These are phyloP conservation scores for Trilocha varians DNA, from an alignment of 2,888 invertebrate genomes.

Conservation along the genomic window DNA sequence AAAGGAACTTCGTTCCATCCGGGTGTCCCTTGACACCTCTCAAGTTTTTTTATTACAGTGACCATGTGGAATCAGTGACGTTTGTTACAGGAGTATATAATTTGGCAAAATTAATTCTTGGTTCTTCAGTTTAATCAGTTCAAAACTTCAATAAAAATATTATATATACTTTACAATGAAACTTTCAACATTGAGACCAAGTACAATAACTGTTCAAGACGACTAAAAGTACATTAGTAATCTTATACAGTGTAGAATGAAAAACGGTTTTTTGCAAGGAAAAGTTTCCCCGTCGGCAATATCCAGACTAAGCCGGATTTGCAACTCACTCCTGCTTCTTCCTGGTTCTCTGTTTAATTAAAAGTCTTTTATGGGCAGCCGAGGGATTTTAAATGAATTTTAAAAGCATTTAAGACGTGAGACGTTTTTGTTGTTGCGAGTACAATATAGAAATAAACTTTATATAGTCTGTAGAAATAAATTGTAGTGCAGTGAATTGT, in stretches of 20 bases:
- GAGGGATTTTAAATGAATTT: slow-evolving; percentile 37
- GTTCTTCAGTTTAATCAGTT: too few relatives aligned
- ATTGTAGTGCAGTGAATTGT: too few relatives aligned
- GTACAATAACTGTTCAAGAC: background rate
- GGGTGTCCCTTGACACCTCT: too few relatives aligned
- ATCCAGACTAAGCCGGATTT: slow-evolving; percentile 59
- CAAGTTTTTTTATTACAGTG: too few relatives aligned
- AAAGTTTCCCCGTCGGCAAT: slow-evolving; percentile 49
- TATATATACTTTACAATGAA: background rate
- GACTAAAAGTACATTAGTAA: slow-evolving; percentile 17
- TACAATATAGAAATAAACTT: background rate
- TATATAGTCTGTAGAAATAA: background rate
- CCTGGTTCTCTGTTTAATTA: slow-evolving; percentile 59
- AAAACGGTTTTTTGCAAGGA: slow-evolving; percentile 42
- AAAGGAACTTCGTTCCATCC: too few relatives aligned
- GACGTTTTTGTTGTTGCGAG: slow-evolving; percentile 1
- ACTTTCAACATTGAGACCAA: background rate
- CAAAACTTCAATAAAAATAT: background rate
- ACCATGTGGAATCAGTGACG: too few relatives aligned
- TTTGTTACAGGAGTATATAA: too few relatives aligned
- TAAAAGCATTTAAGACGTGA: slow-evolving; percentile 7
- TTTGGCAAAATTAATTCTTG: too few relatives aligned
- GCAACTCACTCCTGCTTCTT: slow-evolving; percentile 51
- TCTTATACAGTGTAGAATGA: slow-evolving; percentile 31
- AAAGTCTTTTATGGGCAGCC: slow-evolving; percentile 50